phyloP scores from a whole-genome alignment of 2,113 vertebrate species.

The Leptosomus discolor region DNA sequence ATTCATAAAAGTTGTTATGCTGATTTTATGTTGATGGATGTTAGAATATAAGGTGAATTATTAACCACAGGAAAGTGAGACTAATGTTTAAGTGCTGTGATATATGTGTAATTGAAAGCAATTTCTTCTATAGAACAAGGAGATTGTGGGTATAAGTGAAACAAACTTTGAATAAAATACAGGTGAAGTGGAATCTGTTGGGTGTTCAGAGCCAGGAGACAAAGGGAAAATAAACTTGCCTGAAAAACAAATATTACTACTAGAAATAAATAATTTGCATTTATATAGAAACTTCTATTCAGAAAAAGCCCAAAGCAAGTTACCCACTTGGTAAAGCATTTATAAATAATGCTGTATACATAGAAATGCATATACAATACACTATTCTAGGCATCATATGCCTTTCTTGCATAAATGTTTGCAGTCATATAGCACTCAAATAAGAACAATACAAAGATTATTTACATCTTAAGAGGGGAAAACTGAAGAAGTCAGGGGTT shows the following conservation, averaged over 20 bases:
- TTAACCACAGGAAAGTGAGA: constrained; percentile 78
- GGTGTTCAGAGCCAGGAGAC: constrained; percentile 31
- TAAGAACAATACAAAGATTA: not conserved
- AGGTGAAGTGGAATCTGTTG: constrained; percentile 57
- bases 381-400: not conserved
- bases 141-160: constrained; percentile 63
- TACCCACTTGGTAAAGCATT: constrained; percentile 21
- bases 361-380: not conserved
- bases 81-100: constrained; percentile 78
- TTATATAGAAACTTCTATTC: constrained; percentile 43
- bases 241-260: constrained; percentile 51
- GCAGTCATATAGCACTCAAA: not conserved
- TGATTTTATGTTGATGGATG: constrained; percentile 83
- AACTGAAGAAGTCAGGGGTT: not conserved
- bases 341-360: constrained; percentile 38
- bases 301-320: constrained; percentile 45
- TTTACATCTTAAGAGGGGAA: not conserved
- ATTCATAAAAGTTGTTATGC: constrained; percentile 82
- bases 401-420: not conserved
- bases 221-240: constrained; percentile 50
- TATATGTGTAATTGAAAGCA: constrained; percentile 76
- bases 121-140: constrained; percentile 72
- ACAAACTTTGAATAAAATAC: constrained; percentile 73
- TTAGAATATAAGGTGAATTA: constrained; percentile 79
- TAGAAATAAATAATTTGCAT: constrained; percentile 63